Conservation (phyloP, 1,140 invertebrate genomes). For the Neuroterus valhalla region DNA sequence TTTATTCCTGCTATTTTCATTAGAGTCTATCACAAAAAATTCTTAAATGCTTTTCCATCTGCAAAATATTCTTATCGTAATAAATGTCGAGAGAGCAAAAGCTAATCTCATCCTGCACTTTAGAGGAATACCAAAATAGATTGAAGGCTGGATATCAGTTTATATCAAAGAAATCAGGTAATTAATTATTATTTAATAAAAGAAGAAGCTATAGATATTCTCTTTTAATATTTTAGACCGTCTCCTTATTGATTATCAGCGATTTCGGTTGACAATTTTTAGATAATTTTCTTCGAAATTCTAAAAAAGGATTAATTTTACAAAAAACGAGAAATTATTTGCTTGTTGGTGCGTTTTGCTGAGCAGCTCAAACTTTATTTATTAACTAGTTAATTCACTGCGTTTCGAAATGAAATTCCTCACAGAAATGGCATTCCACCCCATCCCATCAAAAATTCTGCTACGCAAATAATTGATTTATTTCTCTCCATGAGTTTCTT, state of each 20-base stretch:
- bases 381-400: not conserved
- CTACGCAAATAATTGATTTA: not conserved
- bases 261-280: no score
- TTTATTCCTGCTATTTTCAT: not conserved
- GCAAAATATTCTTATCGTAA: not conserved
- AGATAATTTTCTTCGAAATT: no score
- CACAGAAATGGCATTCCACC: not conserved
- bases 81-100: not conserved
- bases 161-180: not conserved
- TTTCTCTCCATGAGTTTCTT: not conserved
- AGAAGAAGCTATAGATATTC: not conserved
- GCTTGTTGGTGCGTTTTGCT: no score
- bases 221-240: not conserved
- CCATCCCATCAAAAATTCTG: not conserved
- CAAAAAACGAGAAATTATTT: no score
- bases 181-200: conserved; percentile 4
- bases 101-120: not conserved
- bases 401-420: not conserved
- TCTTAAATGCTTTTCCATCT: not conserved
- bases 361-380: no score
- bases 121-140: conserved; percentile 5
- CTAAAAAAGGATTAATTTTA: no score
- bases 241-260: no score
- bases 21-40: not conserved
- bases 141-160: not conserved